Base-by-base conservation (phyloP, 2,888 invertebrate genomes). In the Rotaria sp. region DNA sequence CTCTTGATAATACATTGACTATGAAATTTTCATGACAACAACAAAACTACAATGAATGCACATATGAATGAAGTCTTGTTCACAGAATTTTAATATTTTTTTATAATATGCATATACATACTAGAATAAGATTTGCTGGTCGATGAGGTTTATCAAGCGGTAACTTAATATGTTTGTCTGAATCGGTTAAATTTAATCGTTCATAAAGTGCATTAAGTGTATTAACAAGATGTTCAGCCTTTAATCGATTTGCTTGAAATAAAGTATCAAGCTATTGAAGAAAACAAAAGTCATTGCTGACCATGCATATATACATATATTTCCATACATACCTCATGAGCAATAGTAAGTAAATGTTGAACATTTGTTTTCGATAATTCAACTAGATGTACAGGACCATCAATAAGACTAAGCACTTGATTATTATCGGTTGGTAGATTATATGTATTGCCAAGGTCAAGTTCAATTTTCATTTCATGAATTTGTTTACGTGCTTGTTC, bases 331-430 rank as follows among this genome's bases (percentile, higher is more conserved):
- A 80, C 80, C 15, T 80, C 45, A 80, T 80, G 45, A n/a, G 45
- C 26, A n/a, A 80, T 41, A 45, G 45, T 80, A 38, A 45, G 26
- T 45, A 80, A 80, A 80, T 4, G 45, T 45, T 45, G 26, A 45
- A 80, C 80, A 80, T 80, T 80, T 45, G 80, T 45, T 45, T 80
- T 80, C 11, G 80, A 80, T 45, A 80, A 80, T 80, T 80, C 80
- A 45, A 80, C 45, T 45, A n/a, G 41, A 45, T 80, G 45, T 45
- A 80, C 41, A 45, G 80, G 80, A 13, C 80, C 80, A n/a, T 80
- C 80, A n/a, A 80, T 80, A n/a, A 80, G 45, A 45, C n/a, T 10
- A 3, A 80, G n/a, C 11, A 45, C n/a, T 45, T 80, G 26, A 41
- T 21, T n/a, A 80, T 80, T n/a, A 80, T 80, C 80, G 24, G 7